Percentiles rank a stretch among this genome's conserved stretches.
Conservation (phyloP, 2,113 vertebrate species). For the Plecotus auritus region DNA sequence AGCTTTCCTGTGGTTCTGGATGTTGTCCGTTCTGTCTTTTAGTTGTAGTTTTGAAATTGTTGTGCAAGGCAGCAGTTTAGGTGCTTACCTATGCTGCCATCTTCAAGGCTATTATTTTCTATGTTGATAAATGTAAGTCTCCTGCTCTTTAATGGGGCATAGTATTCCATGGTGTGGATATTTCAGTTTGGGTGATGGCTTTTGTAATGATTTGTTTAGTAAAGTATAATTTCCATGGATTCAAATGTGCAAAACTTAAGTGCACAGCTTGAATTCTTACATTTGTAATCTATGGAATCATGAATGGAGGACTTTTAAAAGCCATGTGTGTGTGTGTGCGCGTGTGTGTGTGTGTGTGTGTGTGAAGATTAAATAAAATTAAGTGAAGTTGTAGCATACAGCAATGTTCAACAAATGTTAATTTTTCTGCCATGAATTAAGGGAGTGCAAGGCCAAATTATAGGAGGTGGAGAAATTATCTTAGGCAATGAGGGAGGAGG, state of each 20-base stretch:
- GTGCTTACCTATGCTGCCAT: no score
- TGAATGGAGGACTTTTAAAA: not conserved
- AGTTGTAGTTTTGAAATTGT: no score
- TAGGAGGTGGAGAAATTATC: not conserved
- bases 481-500: not conserved
- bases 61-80: no score
- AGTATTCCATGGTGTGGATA: not conserved
- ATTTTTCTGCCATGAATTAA: not conserved
- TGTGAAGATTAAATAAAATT: not conserved
- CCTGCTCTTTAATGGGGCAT: not conserved
- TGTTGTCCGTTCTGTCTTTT: no score
- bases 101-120: no score
- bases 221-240: not conserved
- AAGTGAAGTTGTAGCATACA: not conserved
- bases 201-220: not conserved
- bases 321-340: no score
- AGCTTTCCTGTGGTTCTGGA: no score
- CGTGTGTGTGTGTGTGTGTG: not conserved
- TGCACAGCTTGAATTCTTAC: not conserved
- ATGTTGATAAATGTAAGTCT: no score
- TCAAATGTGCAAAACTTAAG: not conserved
- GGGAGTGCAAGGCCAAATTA: not conserved
- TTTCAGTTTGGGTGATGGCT: not conserved
- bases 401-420: not conserved
- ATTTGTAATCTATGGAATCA: not conserved